Percentiles rank a stretch among this genome's conserved stretches.
phyloP scores from a whole-genome alignment of 2,797 vertebrate species.

The Spea hammondii region DNA sequence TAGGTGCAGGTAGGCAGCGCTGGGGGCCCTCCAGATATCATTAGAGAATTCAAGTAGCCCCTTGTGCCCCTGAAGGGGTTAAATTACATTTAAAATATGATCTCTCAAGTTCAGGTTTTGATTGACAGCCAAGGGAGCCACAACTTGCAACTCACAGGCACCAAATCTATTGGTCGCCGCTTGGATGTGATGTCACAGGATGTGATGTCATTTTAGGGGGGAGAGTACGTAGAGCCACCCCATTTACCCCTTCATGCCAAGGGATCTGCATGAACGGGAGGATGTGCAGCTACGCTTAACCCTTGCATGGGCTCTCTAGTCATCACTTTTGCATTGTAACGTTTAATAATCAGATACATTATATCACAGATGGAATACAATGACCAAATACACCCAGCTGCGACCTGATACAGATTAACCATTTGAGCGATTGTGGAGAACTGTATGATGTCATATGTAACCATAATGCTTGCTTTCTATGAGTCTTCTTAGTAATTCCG shows the following conservation, averaged over 20 bases:
- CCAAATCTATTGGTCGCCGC: conserved; percentile 9
- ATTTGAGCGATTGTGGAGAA: too few relatives aligned
- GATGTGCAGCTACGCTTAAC: not conserved
- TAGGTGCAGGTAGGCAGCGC: too few relatives aligned
- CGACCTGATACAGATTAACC: too few relatives aligned
- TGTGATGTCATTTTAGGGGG: not conserved
- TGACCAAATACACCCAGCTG: too few relatives aligned
- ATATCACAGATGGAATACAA: too few relatives aligned
- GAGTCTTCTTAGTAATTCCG: too few relatives aligned
- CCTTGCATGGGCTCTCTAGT: not conserved
- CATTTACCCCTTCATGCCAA: too few relatives aligned
- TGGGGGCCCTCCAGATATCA: too few relatives aligned
- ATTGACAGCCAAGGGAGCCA: conserved; percentile 25
- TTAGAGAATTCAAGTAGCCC: too few relatives aligned
- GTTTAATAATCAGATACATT: too few relatives aligned
- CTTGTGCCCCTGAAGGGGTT: not conserved
- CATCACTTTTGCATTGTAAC: not conserved
- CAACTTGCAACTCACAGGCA: conserved; percentile 24
- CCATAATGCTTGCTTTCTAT: too few relatives aligned
- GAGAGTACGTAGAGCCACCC: not conserved
- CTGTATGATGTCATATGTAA: too few relatives aligned
- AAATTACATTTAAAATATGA: not conserved
- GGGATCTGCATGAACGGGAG: not conserved
- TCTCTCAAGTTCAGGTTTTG: conserved; percentile 4
- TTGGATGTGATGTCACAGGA: conserved; percentile 37